Evolutionary conservation across 1,140 invertebrate species (phyloP).

Genomic region (Antheraea mylitta): DNA sequence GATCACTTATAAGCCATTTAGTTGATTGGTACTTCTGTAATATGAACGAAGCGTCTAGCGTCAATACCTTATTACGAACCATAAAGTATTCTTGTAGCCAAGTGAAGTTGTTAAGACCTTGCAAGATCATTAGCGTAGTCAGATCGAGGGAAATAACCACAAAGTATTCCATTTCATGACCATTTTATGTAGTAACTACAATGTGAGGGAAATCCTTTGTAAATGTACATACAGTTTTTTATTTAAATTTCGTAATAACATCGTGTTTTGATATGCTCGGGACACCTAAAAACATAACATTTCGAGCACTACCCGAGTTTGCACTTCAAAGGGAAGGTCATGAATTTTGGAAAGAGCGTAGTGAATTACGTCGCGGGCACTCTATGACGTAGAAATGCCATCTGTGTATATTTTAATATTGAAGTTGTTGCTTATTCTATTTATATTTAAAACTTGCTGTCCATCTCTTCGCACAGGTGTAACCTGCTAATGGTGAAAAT

Average conservation of each 20-base stretch:
- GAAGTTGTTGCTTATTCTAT: no score
- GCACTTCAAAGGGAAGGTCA: slow-evolving; percentile 45
- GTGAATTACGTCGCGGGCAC: slow-evolving; percentile 20
- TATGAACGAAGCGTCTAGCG: no score
- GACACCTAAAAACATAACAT: neutral
- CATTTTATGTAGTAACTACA: neutral
- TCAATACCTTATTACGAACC: no score
- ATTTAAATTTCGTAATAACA: neutral
- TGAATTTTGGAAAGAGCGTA: slow-evolving; percentile 45
- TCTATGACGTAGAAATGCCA: slow-evolving; percentile 27
- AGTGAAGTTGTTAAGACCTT: no score
- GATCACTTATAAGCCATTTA: no score
- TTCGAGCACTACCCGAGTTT: slow-evolving; percentile 28
- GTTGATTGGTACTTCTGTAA: no score
- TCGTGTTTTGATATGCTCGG: neutral
- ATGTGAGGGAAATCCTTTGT: neutral
- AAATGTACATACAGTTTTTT: neutral
- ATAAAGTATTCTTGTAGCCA: no score
- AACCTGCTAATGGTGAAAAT: no score
- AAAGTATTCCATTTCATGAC: neutral
- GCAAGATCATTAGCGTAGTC: no score
- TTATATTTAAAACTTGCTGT: no score
- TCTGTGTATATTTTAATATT: neutral
- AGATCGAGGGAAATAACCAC: no score
- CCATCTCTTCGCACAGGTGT: no score